These are phyloP conservation scores for Cossypha dichroa DNA, from an alignment of 2,797 vertebrate species.

Conservation along the genomic window DNA sequence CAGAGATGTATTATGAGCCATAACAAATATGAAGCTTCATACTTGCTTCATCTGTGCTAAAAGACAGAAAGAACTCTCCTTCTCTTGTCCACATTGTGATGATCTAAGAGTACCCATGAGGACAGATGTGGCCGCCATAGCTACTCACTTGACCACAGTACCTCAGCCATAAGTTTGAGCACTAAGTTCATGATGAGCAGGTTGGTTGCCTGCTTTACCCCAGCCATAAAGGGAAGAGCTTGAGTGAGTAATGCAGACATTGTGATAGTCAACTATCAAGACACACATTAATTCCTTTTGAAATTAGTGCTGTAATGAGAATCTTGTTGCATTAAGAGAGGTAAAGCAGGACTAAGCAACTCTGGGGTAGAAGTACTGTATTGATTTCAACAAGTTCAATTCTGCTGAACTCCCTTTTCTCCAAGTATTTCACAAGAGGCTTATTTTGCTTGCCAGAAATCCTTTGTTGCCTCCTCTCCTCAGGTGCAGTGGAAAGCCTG, in stretches of 20 bases:
- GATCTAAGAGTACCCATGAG: neutral
- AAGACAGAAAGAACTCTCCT: neutral
- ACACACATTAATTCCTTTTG: neutral
- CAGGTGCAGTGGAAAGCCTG: neutral
- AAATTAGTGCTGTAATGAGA: neutral
- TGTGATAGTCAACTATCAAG: neutral
- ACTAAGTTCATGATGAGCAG: neutral
- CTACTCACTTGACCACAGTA: neutral
- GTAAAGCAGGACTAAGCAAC: neutral
- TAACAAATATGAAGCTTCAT: neutral
- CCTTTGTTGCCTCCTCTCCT: neutral
- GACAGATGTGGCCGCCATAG: neutral
- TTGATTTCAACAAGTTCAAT: neutral
- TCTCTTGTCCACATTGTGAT: neutral
- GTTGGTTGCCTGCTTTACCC: neutral
- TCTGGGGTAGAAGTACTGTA: neutral
- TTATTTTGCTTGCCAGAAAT: neutral
- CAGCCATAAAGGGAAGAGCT: neutral
- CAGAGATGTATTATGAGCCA: fast-evolving
- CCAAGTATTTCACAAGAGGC: neutral
- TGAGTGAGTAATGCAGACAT: neutral
- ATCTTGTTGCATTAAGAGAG: neutral
- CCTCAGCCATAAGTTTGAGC: neutral
- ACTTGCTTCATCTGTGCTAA: neutral
- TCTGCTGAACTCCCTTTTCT: neutral